A percentile compares a stretch with the other conserved stretches of the same genome.
Conservation (phyloP, 2,113 vertebrate genomes). For the Apeltes quadracus region DNA sequence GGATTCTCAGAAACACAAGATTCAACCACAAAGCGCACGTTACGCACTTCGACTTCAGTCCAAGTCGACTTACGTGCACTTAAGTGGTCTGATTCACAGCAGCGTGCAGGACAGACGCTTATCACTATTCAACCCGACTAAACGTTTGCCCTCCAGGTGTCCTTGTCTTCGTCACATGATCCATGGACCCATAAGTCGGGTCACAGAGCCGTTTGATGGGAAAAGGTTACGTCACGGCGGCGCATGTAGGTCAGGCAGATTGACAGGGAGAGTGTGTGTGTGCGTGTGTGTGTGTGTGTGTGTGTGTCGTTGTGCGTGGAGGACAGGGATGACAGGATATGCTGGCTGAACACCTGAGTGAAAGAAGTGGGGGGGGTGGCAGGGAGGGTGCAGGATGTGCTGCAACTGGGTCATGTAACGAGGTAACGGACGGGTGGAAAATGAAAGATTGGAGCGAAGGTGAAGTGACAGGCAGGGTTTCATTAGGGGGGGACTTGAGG, state of each 20-base stretch:
- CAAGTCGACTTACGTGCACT: too few species aligned
- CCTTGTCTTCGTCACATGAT: not conserved
- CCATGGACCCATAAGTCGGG: not conserved
- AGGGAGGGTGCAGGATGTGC: constrained; percentile 18
- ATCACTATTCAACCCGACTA: too few species aligned
- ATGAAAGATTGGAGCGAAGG: constrained; percentile 13
- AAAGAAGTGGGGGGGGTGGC: not conserved
- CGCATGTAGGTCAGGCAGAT: not conserved
- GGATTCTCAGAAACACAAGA: too few species aligned
- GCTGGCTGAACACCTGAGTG: constrained; percentile 32
- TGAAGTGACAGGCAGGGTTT: constrained; percentile 55
- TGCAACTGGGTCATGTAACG: constrained; percentile 59
- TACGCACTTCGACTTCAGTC: too few species aligned
- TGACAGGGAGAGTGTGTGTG: not conserved
- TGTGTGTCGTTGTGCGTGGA: not conserved
- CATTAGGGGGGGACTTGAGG: constrained; percentile 46
- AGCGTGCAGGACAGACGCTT: too few species aligned
- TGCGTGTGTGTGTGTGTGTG: constrained; percentile 17
- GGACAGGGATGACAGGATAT: constrained; percentile 6
- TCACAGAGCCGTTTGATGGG: not conserved
- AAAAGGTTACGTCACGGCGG: not conserved
- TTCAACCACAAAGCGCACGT: too few species aligned
- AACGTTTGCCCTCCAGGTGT: too few species aligned
- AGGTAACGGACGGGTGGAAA: constrained; percentile 38
- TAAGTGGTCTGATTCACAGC: too few species aligned